phyloP scores from a whole-genome alignment of 1,140 invertebrate species.

The Pollicipes pollicipes region DNA sequence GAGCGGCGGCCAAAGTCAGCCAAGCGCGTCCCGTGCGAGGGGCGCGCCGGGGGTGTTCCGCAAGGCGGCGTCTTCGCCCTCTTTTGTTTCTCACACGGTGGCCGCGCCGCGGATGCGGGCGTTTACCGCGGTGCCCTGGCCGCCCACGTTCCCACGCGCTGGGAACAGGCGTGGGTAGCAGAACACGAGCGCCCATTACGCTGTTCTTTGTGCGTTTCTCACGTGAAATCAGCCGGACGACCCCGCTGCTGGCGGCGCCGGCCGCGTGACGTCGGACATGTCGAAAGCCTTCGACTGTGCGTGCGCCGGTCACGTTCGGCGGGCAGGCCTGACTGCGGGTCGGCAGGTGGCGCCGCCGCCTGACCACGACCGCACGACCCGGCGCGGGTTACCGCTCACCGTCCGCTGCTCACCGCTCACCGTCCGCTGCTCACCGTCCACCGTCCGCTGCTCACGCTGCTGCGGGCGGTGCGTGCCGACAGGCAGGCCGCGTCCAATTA shows the following conservation, averaged over 20 bases:
- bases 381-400: not conserved
- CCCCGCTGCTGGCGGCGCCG: too few species aligned
- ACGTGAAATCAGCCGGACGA: not conserved
- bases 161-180: too few species aligned
- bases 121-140: not conserved
- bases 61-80: not conserved
- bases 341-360: not conserved
- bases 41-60: not conserved
- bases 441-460: too few species aligned
- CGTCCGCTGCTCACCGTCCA: too few species aligned
- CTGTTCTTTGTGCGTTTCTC: not conserved
- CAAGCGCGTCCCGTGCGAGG: not conserved
- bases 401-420: not conserved
- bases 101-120: too few species aligned
- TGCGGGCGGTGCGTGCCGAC: too few species aligned
- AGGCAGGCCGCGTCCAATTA: too few species aligned
- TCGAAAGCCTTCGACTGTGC: not conserved
- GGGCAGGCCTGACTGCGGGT: not conserved
- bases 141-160: not conserved
- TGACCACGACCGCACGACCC: too few species aligned
- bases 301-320: not conserved
- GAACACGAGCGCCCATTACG: not conserved
- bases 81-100: not conserved
- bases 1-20: too few species aligned
- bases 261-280: not conserved